These are phyloP conservation scores for Probosciger aterrimus DNA, from an alignment of 2,113 vertebrate species.

Conservation along the genomic window DNA sequence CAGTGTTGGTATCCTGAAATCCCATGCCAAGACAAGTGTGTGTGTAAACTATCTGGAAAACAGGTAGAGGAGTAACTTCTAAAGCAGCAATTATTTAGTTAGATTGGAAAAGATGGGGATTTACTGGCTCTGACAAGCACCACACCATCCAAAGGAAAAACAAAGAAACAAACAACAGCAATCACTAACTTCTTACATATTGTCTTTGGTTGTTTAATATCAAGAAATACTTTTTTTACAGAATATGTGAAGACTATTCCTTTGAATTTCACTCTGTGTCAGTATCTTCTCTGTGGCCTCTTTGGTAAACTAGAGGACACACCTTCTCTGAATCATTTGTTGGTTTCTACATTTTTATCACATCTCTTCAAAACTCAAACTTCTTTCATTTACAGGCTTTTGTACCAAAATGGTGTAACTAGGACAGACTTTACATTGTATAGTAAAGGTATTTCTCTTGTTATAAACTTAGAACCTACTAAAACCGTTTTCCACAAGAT, in stretches of 20 bases:
- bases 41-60: neutral
- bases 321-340: neutral
- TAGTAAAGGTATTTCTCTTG: neutral
- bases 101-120: neutral
- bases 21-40: neutral
- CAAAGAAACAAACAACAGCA: constrained; percentile 2
- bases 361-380: neutral
- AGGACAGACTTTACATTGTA: constrained; percentile 15
- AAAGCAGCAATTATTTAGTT: neutral
- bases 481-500: constrained; percentile 19
- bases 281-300: neutral
- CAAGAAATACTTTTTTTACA: constrained; percentile 62
- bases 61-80: neutral
- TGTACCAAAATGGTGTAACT: neutral
- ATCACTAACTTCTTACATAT: constrained; percentile 34
- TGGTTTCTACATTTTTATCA: neutral
- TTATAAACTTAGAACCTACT: constrained; percentile 3
- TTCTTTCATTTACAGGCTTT: neutral
- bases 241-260: constrained; percentile 24
- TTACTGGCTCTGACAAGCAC: neutral
- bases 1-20: neutral
- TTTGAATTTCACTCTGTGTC: neutral
- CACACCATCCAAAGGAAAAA: neutral
- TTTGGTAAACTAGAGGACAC: neutral
- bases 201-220: constrained; percentile 66